phyloP scores from a whole-genome alignment of 2,797 vertebrate genomes.

The Holocentrus rufus region DNA sequence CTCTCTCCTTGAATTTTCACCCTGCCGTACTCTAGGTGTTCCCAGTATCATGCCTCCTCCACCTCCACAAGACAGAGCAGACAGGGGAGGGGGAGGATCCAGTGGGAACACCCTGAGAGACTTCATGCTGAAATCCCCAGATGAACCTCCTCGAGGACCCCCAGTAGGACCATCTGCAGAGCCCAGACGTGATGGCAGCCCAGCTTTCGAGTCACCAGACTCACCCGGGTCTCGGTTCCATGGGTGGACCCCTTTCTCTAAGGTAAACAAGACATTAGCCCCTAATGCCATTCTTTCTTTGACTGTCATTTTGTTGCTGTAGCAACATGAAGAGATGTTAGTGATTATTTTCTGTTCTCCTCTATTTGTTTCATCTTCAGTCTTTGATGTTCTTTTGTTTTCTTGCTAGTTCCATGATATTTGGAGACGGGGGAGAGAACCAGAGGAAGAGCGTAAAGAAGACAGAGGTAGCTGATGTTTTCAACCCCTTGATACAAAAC shows the following conservation, averaged over 20 bases:
- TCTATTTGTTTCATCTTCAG: not conserved
- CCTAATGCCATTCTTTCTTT: not conserved
- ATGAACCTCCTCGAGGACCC: conserved; percentile 56
- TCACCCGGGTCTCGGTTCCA: conserved; percentile 56
- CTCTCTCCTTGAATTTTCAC: not conserved
- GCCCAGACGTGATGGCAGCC: conserved; percentile 67
- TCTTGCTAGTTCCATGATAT: conserved; percentile 74
- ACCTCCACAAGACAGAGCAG: conserved; percentile 39
- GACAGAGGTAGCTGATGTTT: conserved; percentile 75
- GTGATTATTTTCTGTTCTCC: not conserved
- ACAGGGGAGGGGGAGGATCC: conserved; percentile 27
- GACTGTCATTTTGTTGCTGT: not conserved
- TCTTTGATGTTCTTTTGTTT: not conserved
- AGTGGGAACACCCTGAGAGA: conserved; percentile 83
- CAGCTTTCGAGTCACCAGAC: conserved; percentile 47
- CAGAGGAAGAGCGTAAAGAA: conserved; percentile 64
- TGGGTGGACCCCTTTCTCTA: conserved; percentile 74
- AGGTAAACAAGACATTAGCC: conserved; percentile 55
- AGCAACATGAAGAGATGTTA: not conserved
- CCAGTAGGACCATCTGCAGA: conserved; percentile 17
- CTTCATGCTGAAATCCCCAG: conserved; percentile 89
- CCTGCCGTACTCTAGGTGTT: conserved; percentile 66
- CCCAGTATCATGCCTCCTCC: conserved; percentile 73
- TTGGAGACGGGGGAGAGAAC: conserved; percentile 62
- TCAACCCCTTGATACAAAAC: not conserved